These are phyloP conservation scores for Ectropis crepuscularia DNA, from an alignment of 2,888 invertebrate genomes.

Conservation along the genomic window DNA sequence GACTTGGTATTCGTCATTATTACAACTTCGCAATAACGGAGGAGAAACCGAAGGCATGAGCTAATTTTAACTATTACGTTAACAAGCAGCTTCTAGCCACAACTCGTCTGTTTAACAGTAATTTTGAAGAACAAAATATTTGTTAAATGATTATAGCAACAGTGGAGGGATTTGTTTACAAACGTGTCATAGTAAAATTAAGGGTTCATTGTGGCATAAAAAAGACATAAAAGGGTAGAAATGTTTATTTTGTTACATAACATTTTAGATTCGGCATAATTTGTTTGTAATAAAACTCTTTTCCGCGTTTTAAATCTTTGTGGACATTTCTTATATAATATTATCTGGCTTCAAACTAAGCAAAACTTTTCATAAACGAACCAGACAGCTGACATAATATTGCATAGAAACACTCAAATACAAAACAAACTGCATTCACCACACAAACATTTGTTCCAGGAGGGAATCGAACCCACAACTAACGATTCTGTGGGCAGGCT, in stretches of 20 bases:
- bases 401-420: too few relatives aligned
- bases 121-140: conserved; percentile 8
- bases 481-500: too few relatives aligned
- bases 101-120: conserved; percentile 22
- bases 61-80: conserved; percentile 21
- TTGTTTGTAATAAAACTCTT: neutral
- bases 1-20: too few relatives aligned
- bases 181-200: conserved; percentile 6
- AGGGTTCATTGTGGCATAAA: conserved; percentile 2
- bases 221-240: neutral
- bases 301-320: too few relatives aligned
- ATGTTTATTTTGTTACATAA: neutral
- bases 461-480: too few relatives aligned
- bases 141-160: conserved; percentile 8
- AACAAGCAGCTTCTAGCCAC: conserved; percentile 23
- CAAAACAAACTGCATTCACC: too few relatives aligned
- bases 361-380: too few relatives aligned
- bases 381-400: too few relatives aligned
- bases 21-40: too few relatives aligned
- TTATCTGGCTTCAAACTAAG: too few relatives aligned
- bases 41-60: neutral
- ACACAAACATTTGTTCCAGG: too few relatives aligned
- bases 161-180: conserved; percentile 7
- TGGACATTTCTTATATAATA: too few relatives aligned
- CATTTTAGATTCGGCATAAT: neutral